Percentiles rank a stretch among this genome's conserved stretches.
These are phyloP conservation scores for Aphidius gifuensis DNA, from an alignment of 1,140 invertebrate species.

Conservation along the genomic window DNA sequence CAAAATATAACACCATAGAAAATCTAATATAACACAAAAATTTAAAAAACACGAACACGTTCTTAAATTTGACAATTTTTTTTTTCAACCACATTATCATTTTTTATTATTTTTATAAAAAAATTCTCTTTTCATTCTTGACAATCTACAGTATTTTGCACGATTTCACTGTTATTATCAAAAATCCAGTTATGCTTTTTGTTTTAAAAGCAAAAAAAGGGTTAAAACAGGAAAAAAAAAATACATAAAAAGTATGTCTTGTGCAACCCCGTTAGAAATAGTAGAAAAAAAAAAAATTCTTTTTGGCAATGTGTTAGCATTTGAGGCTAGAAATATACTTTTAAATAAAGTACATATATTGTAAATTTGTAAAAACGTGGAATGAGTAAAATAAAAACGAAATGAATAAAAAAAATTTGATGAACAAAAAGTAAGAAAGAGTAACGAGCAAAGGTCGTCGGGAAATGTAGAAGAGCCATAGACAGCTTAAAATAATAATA, in stretches of 20 bases:
- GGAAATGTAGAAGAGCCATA: conserved; percentile 1
- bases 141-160: conserved; percentile 6
- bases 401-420: neutral
- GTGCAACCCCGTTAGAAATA: neutral
- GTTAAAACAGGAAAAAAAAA: neutral
- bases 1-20: no score
- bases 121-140: neutral
- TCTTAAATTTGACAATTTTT: conserved; percentile 9
- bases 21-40: no score
- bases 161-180: conserved; percentile 25
- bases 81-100: conserved; percentile 9
- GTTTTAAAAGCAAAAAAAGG: conserved; percentile 3
- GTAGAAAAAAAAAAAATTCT: conserved; percentile 6
- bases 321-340: conserved; percentile 25
- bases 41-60: neutral
- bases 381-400: conserved; percentile 3
- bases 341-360: conserved; percentile 15
- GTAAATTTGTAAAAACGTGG: neutral
- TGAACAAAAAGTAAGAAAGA: neutral
- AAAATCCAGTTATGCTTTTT: conserved; percentile 25
- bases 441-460: neutral
- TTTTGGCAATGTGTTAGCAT: neutral
- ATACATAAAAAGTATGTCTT: neutral
- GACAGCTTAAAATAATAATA: neutral
- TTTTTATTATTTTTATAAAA: neutral